These are phyloP conservation scores for Polydrusus tereticollis DNA, from an alignment of 2,888 invertebrate genomes.

Conservation along the genomic window DNA sequence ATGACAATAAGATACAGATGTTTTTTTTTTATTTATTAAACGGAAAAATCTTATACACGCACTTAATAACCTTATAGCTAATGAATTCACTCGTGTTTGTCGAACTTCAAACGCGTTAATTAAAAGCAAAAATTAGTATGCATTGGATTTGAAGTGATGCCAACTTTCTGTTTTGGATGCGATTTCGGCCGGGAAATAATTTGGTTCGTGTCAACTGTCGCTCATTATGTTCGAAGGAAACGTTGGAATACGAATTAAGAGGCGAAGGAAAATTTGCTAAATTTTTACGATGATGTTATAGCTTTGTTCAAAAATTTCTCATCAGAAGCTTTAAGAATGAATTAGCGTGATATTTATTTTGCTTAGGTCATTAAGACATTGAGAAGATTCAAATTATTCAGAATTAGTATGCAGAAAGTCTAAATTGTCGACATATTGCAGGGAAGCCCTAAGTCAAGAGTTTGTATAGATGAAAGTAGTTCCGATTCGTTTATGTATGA, in stretches of 20 bases:
- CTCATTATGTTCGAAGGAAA: conserved; percentile 3
- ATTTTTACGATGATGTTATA: neutral
- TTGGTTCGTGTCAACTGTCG: neutral
- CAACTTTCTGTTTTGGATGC: conserved; percentile 23
- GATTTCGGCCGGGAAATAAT: conserved; percentile 8
- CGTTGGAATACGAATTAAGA: neutral
- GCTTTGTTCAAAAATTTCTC: neutral
- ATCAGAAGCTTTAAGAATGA: too few relatives aligned
- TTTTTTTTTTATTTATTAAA: neutral
- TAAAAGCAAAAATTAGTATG: conserved; percentile 12
- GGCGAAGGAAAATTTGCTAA: neutral
- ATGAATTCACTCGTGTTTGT: conserved; percentile 21
- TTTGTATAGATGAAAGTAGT: too few relatives aligned
- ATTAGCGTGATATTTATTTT: too few relatives aligned
- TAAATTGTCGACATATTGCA: too few relatives aligned
- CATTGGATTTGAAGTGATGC: conserved; percentile 25
- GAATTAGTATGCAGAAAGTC: too few relatives aligned
- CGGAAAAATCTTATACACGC: neutral
- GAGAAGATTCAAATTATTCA: too few relatives aligned
- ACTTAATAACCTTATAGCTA: conserved; percentile 5
- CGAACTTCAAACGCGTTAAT: conserved; percentile 22
- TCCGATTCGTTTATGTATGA: too few relatives aligned
- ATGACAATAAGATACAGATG: neutral
- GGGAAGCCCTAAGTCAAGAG: too few relatives aligned
- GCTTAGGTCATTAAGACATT: too few relatives aligned